Evolutionary conservation across 2,888 invertebrate genomes (phyloP).

Genomic region (Graphium colonna): DNA sequence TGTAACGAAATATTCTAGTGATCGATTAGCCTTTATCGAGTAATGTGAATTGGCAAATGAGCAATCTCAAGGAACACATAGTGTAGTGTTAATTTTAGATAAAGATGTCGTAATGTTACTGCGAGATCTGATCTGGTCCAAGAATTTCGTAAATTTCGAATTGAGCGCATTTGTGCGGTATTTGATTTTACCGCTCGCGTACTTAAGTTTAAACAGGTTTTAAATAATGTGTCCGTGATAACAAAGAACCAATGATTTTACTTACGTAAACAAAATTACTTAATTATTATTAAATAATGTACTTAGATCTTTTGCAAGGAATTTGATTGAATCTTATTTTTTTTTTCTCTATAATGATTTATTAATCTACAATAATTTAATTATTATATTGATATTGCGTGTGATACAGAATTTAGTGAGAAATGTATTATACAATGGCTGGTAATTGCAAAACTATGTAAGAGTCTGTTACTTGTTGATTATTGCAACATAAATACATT

Average conservation of each 20-base stretch:
- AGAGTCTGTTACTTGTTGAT: constrained; percentile 54
- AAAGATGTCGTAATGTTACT: constrained; percentile 20
- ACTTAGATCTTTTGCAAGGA: constrained; percentile 7
- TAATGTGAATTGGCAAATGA: constrained; percentile 21
- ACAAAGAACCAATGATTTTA: constrained; percentile 17
- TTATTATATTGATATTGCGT: constrained; percentile 40
- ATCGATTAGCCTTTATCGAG: constrained; percentile 14
- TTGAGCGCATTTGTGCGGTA: constrained; percentile 40
- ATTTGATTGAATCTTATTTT: constrained; percentile 26
- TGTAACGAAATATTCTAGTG: constrained; percentile 32
- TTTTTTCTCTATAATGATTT: constrained; percentile 40
- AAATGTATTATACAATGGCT: constrained; percentile 47
- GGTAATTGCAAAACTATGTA: constrained; percentile 43
- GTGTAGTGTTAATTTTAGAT: constrained; percentile 24
- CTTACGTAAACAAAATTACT: constrained; percentile 16
- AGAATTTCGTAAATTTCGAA: constrained; percentile 38
- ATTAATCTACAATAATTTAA: no score
- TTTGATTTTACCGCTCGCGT: constrained; percentile 40
- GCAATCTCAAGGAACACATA: constrained; percentile 27
- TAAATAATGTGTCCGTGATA: constrained; percentile 25
- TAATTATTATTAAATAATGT: constrained; percentile 7
- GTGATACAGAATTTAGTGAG: constrained; percentile 48
- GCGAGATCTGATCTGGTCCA: constrained; percentile 31
- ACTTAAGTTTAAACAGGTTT: constrained; percentile 47
- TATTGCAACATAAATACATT: constrained; percentile 55